These are phyloP conservation scores for Drosophila pseudotalamancana DNA, from an alignment of 2,888 invertebrate genomes.

Conservation along the genomic window DNA sequence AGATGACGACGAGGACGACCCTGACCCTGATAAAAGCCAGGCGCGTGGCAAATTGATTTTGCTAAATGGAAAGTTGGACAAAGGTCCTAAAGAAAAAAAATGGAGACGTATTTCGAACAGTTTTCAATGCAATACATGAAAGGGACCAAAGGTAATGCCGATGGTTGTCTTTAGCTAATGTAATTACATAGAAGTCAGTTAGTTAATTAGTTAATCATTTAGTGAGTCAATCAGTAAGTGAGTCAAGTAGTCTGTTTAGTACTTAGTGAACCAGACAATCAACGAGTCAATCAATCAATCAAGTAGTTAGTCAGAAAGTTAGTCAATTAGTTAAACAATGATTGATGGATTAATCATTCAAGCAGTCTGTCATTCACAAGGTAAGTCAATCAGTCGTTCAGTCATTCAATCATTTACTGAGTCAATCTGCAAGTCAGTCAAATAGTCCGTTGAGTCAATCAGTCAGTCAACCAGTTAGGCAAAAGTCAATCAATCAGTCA, in stretches of 20 bases:
- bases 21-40: constrained; percentile 44
- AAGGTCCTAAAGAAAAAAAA: background rate
- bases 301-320: no score
- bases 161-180: no score
- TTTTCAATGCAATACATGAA: background rate
- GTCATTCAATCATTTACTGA: background rate
- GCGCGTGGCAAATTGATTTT: constrained; percentile 13
- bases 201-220: background rate
- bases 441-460: background rate
- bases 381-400: background rate
- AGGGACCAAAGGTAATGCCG: no score
- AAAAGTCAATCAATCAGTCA: no score
- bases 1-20: constrained; percentile 45
- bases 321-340: background rate
- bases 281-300: background rate
- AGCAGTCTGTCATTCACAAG: background rate
- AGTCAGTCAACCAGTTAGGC: no score
- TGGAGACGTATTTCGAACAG: background rate
- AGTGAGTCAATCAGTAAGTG: background rate
- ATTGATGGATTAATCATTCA: background rate
- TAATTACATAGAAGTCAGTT: no score
- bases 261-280: background rate
- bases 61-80: background rate
- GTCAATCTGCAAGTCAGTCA: background rate
- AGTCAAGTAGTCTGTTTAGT: no score